phyloP scores from a whole-genome alignment of 2,113 vertebrate species.

The Cariama cristata region DNA sequence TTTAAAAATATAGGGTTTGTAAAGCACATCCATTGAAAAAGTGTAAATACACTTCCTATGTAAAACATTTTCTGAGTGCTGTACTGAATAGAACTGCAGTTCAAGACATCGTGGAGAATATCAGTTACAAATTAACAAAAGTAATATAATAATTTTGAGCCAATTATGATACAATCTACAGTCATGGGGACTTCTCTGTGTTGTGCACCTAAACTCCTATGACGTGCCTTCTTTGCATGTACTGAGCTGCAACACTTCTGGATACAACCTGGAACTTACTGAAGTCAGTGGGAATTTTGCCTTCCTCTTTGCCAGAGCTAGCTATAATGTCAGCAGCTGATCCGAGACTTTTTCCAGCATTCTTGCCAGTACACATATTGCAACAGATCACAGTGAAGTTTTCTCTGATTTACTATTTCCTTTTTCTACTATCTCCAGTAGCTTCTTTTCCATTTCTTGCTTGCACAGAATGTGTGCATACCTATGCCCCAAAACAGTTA shows the following conservation, averaged over 20 bases:
- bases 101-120: not conserved
- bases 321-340: not conserved
- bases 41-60: not conserved
- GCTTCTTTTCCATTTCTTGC: not conserved
- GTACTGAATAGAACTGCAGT: not conserved
- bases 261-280: not conserved
- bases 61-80: not conserved
- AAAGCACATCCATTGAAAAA: not conserved
- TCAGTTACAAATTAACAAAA: not conserved
- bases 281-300: not conserved
- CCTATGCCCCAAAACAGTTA: not conserved
- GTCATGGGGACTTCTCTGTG: not conserved
- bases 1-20: not conserved
- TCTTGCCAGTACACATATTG: not conserved
- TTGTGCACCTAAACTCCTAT: not conserved
- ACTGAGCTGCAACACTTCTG: not conserved
- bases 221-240: not conserved
- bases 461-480: not conserved
- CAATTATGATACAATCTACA: not conserved
- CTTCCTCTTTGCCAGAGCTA: not conserved
- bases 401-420: not conserved
- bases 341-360: not conserved
- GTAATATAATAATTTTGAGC: not conserved
- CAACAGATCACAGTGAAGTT: not conserved
- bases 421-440: not conserved